Evolutionary conservation across 2,113 vertebrate species (phyloP).

Genomic region (Coreoperca whiteheadi): DNA sequence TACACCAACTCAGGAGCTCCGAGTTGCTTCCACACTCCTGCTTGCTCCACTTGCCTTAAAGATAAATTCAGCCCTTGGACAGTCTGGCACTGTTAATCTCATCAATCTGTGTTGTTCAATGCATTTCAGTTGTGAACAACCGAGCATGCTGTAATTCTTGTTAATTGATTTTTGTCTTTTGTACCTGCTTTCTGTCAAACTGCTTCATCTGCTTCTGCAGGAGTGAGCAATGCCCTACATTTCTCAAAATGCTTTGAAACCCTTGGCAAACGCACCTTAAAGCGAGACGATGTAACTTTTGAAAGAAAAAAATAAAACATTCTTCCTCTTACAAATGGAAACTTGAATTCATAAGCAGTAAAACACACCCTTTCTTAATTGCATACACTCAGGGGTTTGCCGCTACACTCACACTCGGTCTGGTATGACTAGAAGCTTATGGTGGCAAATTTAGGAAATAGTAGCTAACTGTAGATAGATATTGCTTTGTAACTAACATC

Average conservation of each 20-base stretch:
- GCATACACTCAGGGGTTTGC: background rate
- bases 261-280: background rate
- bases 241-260: constrained; percentile 19
- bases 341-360: background rate
- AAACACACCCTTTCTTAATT: background rate
- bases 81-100: constrained; percentile 28
- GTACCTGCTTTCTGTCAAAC: background rate
- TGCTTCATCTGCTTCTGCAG: background rate
- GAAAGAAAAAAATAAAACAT: background rate
- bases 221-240: background rate
- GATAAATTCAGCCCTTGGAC: constrained; percentile 52
- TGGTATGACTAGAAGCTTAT: background rate
- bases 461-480: background rate
- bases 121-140: constrained; percentile 3
- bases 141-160: constrained; percentile 1
- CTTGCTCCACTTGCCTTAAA: constrained; percentile 59
- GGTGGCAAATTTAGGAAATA: background rate
- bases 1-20: constrained; percentile 49
- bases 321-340: no score
- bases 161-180: constrained; percentile 13
- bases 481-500: background rate
- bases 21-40: constrained; percentile 55
- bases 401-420: no score
- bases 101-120: constrained; percentile 33
- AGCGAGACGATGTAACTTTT: background rate